Evolutionary conservation across 2,888 invertebrate genomes (phyloP).

Genomic region (Morpho helenor): DNA sequence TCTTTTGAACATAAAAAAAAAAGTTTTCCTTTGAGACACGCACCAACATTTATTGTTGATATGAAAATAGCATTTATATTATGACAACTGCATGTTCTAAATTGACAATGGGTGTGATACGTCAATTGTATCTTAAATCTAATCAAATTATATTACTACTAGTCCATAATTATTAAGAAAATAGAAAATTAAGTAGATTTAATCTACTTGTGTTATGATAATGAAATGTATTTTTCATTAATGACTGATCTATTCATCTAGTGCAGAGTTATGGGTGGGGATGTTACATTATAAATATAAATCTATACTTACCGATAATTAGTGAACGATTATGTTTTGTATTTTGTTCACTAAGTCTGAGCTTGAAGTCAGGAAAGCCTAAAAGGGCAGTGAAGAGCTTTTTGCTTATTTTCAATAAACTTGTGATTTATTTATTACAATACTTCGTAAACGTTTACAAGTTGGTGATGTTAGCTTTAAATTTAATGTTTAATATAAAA

Average conservation of each 20-base stretch:
- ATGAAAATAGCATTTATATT: slow-evolving; percentile 37
- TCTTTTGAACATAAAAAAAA: slow-evolving; percentile 29
- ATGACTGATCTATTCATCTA: slow-evolving; percentile 45
- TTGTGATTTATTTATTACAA: slow-evolving; percentile 10
- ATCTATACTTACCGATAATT: slow-evolving; percentile 54
- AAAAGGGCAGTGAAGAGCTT: slow-evolving; percentile 17
- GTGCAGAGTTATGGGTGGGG: slow-evolving; percentile 49
- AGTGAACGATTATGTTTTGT: slow-evolving; percentile 53
- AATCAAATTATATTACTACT: slow-evolving; percentile 49
- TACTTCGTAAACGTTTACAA: neutral
- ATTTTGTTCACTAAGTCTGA: slow-evolving; percentile 51
- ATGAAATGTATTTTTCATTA: slow-evolving; percentile 29
- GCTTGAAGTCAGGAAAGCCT: slow-evolving; percentile 13
- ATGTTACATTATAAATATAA: slow-evolving; percentile 36
- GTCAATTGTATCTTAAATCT: slow-evolving; percentile 51
- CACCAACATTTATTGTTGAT: slow-evolving; percentile 44
- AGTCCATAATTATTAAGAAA: slow-evolving; percentile 48
- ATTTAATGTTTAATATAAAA: slow-evolving; percentile 14
- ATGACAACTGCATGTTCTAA: slow-evolving; percentile 37
- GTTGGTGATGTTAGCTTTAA: slow-evolving; percentile 15
- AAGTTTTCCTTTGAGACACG: slow-evolving; percentile 62
- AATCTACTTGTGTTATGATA: slow-evolving; percentile 46
- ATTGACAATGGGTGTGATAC: slow-evolving; percentile 37
- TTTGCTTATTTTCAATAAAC: slow-evolving; percentile 4
- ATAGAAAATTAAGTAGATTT: slow-evolving; percentile 62